phyloP scores from a whole-genome alignment of 2,888 invertebrate genomes.

The Tubulanus polymorphus region DNA sequence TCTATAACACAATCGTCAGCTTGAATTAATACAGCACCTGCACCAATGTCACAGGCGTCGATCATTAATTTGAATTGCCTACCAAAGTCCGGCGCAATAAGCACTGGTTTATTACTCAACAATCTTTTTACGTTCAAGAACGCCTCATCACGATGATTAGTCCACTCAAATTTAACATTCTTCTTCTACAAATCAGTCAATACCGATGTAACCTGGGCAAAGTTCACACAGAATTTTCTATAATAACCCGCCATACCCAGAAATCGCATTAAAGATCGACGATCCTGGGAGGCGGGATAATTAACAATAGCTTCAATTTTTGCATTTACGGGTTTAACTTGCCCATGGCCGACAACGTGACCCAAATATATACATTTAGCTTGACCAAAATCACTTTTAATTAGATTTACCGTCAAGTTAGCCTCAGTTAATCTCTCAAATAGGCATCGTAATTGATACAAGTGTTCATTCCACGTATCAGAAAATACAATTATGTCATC shows the following conservation, averaged over 20 bases:
- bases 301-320: not conserved
- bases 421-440: not conserved
- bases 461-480: not conserved
- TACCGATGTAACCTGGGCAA: not conserved
- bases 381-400: not conserved
- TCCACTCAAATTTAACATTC: no score
- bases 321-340: not conserved
- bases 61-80: no score
- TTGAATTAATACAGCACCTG: no score
- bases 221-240: not conserved
- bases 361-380: not conserved
- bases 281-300: not conserved
- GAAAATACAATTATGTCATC: conserved; percentile 3
- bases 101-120: not conserved
- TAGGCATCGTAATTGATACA: not conserved
- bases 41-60: no score
- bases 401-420: not conserved
- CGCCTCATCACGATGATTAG: not conserved
- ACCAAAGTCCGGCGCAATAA: not conserved
- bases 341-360: not conserved
- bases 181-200: not conserved
- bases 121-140: not conserved
- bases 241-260: not conserved
- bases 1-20: no score
- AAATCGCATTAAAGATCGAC: not conserved